phyloP scores from a whole-genome alignment of 1,140 invertebrate genomes.

The Drosophila orosa region DNA sequence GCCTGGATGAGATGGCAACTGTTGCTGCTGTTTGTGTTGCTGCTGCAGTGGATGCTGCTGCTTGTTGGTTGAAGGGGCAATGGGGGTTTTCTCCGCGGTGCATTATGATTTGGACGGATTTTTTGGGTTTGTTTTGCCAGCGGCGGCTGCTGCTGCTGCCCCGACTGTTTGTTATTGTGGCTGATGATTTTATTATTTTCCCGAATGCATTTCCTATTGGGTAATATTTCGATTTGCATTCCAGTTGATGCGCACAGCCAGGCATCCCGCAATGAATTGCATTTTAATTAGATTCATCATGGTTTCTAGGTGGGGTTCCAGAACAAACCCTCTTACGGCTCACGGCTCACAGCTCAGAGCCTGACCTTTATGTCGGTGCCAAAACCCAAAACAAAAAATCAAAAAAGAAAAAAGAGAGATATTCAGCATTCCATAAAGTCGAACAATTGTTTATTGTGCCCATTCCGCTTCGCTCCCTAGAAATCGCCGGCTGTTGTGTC shows the following conservation, averaged over 20 bases:
- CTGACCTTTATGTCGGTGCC: constrained; percentile 60
- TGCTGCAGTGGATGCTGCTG: constrained; percentile 24
- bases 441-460: constrained; percentile 71
- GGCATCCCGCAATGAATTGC: constrained; percentile 66
- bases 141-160: constrained; percentile 32
- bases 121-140: constrained; percentile 76
- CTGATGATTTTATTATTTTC: constrained; percentile 80
- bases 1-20: constrained; percentile 77
- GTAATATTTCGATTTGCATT: constrained; percentile 80
- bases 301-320: constrained; percentile 64
- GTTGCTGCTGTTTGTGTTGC: constrained; percentile 36
- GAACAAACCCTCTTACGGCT: constrained; percentile 47
- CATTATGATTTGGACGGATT: constrained; percentile 51
- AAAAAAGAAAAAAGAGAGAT: constrained; percentile 19
- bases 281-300: constrained; percentile 81
- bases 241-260: constrained; percentile 63
- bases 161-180: constrained; percentile 61
- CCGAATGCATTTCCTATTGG: constrained; percentile 74
- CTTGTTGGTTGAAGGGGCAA: constrained; percentile 53
- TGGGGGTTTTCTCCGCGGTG: constrained; percentile 36
- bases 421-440: constrained; percentile 58
- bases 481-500: constrained; percentile 65
- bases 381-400: not conserved
- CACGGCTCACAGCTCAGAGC: constrained; percentile 17
- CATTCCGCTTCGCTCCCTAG: constrained; percentile 32